These are phyloP conservation scores for Trypoxylus dichotomus DNA, from an alignment of 1,140 invertebrate species.

Conservation along the genomic window DNA sequence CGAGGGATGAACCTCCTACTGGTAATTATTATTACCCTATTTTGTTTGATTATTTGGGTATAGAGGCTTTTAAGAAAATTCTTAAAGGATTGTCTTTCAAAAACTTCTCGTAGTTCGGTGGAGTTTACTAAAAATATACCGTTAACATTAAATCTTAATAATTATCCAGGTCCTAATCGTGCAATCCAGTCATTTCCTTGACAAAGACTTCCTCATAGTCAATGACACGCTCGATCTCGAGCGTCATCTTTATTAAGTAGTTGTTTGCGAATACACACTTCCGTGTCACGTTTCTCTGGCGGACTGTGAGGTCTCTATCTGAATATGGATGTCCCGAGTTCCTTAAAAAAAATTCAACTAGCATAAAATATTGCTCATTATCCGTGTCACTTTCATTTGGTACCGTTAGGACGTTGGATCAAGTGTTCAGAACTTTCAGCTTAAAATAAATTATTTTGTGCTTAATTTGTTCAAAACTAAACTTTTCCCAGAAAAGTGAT, in stretches of 20 bases:
- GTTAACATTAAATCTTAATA: no score
- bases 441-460: no score
- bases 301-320: background rate
- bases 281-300: background rate
- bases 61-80: no score
- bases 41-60: no score
- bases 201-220: background rate
- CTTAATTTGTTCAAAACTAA: no score
- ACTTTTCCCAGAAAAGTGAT: no score
- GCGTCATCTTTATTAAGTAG: background rate
- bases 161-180: no score
- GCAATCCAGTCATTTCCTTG: background rate
- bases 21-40: conserved; percentile 46
- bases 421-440: no score
- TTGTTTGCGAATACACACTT: background rate
- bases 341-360: background rate
- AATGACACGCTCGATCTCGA: background rate
- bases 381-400: no score
- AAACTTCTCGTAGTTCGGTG: no score
- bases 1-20: conserved; percentile 48
- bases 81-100: conserved; percentile 10
- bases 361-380: background rate
- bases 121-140: no score
- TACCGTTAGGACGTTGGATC: no score
- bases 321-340: background rate